Conservation (phyloP, 2,888 invertebrate species). For the Thyatira batis region DNA sequence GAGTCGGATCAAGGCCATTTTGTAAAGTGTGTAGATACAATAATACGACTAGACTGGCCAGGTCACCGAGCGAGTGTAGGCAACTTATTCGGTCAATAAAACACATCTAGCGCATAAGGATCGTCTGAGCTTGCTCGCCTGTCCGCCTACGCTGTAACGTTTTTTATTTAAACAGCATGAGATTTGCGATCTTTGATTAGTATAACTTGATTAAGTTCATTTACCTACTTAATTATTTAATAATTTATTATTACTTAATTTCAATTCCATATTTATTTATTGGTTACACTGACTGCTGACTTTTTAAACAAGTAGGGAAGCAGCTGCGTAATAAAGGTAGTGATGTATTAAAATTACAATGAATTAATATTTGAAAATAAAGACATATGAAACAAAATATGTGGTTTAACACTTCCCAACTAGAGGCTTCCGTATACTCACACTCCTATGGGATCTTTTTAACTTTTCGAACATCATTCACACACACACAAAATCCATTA, state of each 20-base stretch:
- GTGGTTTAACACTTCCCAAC: too few relatives aligned
- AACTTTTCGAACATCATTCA: too few relatives aligned
- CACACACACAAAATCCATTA: too few relatives aligned
- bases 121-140: constrained; percentile 42
- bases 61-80: constrained; percentile 11
- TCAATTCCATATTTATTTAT: too few relatives aligned
- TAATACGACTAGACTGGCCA: neutral
- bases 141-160: constrained; percentile 41
- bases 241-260: too few relatives aligned
- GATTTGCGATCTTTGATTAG: constrained; percentile 15
- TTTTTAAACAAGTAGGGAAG: neutral
- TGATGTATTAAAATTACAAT: neutral
- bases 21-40: neutral
- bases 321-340: neutral
- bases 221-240: constrained; percentile 4
- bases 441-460: too few relatives aligned
- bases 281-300: neutral
- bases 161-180: too few relatives aligned
- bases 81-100: constrained; percentile 28
- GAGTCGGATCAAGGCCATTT: neutral
- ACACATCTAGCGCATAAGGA: constrained; percentile 31
- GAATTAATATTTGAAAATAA: too few relatives aligned
- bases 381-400: too few relatives aligned
- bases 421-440: too few relatives aligned
- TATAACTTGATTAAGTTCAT: constrained; percentile 24